Conservation (phyloP, 2,797 vertebrate species). For the Poecile montanus region DNA sequence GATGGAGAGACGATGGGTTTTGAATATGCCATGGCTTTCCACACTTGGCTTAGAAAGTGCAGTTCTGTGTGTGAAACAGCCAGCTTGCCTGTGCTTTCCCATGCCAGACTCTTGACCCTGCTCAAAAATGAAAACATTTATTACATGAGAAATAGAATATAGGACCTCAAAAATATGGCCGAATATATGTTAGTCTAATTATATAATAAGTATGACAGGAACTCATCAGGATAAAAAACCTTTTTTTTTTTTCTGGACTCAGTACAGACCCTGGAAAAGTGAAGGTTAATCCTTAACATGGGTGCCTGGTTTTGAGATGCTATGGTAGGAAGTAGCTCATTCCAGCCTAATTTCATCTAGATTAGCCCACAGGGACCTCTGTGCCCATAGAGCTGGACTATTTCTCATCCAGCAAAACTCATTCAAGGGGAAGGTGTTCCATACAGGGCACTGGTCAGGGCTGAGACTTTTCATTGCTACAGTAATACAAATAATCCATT, state of each 20-base stretch:
- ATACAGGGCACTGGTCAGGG: neutral
- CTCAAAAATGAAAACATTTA: neutral
- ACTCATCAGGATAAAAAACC: neutral
- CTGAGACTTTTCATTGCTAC: neutral
- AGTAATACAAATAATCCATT: constrained; percentile 43
- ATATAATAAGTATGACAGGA: neutral
- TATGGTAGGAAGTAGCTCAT: neutral
- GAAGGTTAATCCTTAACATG: neutral
- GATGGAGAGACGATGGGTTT: neutral
- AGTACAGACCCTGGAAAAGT: neutral
- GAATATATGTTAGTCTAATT: neutral
- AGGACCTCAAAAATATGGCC: neutral
- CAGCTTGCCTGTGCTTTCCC: neutral
- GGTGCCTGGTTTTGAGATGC: neutral
- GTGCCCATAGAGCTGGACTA: neutral
- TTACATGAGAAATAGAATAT: neutral
- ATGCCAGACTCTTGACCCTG: neutral
- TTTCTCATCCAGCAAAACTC: neutral
- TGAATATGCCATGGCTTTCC: neutral
- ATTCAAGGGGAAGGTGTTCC: neutral
- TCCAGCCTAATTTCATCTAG: neutral
- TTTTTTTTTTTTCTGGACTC: neutral
- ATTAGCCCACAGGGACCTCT: neutral
- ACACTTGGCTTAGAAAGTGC: neutral
- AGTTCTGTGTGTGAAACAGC: neutral